Percentiles rank a stretch among this genome's conserved stretches.
Evolutionary conservation across 2,797 vertebrate genomes (phyloP).

Genomic region (Gallinago nigripennis): DNA sequence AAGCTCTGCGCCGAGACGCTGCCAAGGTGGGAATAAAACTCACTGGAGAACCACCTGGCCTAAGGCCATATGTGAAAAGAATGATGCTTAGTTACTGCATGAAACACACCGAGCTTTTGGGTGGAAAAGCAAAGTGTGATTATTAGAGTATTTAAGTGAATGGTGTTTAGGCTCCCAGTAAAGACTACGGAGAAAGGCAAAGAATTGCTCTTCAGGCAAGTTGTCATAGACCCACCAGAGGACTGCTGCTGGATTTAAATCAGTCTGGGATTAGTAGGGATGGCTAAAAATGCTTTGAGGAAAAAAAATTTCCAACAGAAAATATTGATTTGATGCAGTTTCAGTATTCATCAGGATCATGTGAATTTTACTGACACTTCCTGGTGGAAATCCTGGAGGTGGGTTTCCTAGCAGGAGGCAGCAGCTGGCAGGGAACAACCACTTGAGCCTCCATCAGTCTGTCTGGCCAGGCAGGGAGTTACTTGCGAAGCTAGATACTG

Average conservation of each 20-base stretch:
- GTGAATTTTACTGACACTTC: neutral
- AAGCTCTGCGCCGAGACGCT: fast-evolving
- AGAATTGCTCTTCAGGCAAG: neutral
- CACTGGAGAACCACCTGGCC: neutral
- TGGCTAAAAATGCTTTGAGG: neutral
- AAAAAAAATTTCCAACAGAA: neutral
- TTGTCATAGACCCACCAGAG: neutral
- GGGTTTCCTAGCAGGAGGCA: neutral
- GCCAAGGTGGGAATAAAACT: neutral
- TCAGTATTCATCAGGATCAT: neutral
- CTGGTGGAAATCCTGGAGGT: neutral
- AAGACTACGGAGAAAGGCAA: neutral
- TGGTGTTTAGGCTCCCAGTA: neutral
- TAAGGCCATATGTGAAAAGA: neutral
- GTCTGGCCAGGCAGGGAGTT: neutral
- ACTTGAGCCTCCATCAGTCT: neutral
- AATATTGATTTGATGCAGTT: neutral
- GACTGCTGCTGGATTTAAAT: neutral
- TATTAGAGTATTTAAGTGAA: neutral
- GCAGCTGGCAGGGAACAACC: neutral
- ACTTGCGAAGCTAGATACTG: neutral
- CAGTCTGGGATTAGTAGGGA: neutral
- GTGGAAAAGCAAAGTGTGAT: neutral
- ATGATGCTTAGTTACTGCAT: neutral
- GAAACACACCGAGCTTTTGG: neutral